Percentiles rank a stretch among this genome's conserved stretches.
Evolutionary conservation across 2,797 vertebrate species (phyloP).

Genomic region (Cirrhinus mrigala): DNA sequence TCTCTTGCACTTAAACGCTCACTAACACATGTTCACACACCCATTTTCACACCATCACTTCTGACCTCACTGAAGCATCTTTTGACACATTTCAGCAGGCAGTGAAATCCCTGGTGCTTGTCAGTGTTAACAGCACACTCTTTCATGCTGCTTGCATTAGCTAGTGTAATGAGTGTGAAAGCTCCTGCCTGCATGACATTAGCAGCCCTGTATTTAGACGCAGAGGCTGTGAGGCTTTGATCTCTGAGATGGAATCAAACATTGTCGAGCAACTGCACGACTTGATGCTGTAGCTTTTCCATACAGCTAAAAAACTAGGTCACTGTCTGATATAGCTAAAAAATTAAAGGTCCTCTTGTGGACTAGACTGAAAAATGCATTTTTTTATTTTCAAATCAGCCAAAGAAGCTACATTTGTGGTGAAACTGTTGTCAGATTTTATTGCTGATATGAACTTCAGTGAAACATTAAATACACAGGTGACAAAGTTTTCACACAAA

Average conservation of each 20-base stretch:
- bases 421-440: background rate
- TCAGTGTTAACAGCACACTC: slow-evolving; percentile 31
- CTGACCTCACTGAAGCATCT: slow-evolving; percentile 10
- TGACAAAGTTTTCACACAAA: too few relatives aligned
- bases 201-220: slow-evolving; percentile 68
- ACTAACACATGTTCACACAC: background rate
- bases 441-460: background rate
- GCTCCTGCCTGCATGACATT: slow-evolving; percentile 27
- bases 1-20: background rate
- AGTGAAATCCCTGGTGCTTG: slow-evolving; percentile 22
- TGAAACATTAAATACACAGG: background rate
- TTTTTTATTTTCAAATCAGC: background rate
- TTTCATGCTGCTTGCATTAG: slow-evolving; percentile 6
- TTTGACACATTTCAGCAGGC: slow-evolving; percentile 15
- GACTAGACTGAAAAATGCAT: background rate
- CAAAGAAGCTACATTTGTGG: background rate
- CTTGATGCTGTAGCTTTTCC: background rate
- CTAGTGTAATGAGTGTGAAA: slow-evolving; percentile 26
- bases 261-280: background rate
- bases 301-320: slow-evolving; percentile 31
- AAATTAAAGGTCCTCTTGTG: slow-evolving; percentile 13
- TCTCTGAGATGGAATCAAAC: slow-evolving; percentile 24
- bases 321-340: slow-evolving; percentile 19
- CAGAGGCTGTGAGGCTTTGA: slow-evolving; percentile 19
- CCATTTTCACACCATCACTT: slow-evolving; percentile 5